Percentiles rank a stretch among this genome's conserved stretches.
Evolutionary conservation across 2,888 invertebrate genomes (phyloP).

Genomic region (Mythimna vitellina): DNA sequence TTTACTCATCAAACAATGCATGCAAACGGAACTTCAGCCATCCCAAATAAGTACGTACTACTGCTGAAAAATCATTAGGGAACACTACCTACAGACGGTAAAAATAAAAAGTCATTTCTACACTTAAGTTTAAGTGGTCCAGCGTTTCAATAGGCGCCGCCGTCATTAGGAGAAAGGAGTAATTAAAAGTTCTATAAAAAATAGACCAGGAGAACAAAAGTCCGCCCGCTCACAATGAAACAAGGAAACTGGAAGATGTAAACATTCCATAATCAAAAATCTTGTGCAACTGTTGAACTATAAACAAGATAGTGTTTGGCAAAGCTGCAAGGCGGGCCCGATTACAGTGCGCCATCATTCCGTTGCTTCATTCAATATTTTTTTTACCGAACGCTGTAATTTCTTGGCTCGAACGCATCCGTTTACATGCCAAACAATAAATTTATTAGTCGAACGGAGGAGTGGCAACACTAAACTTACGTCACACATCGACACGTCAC

Average conservation of each 20-base stretch:
- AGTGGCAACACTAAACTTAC: conserved; percentile 87
- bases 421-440: conserved; percentile 91
- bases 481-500: conserved; percentile 86
- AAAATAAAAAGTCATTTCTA: conserved; percentile 85
- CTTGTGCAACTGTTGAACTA: conserved; percentile 82
- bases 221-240: conserved; percentile 56
- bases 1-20: conserved; percentile 51
- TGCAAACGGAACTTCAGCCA: conserved; percentile 41
- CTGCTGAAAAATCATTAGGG: conserved; percentile 68
- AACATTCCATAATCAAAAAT: conserved; percentile 77
- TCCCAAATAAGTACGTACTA: conserved; percentile 45
- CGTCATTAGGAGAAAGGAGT: conserved; percentile 86
- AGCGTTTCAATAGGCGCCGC: conserved; percentile 80
- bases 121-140: conserved; percentile 82
- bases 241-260: conserved; percentile 68
- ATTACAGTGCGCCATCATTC: conserved; percentile 88
- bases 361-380: conserved; percentile 89
- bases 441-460: conserved; percentile 89
- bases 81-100: conserved; percentile 65
- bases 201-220: conserved; percentile 70
- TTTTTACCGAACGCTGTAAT: conserved; percentile 89
- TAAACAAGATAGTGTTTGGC: conserved; percentile 86
- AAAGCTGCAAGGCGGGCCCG: conserved; percentile 83
- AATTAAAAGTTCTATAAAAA: conserved; percentile 88
- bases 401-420: conserved; percentile 91